phyloP scores from a whole-genome alignment of 2,797 vertebrate species.

The Melanotaenia nigrans region DNA sequence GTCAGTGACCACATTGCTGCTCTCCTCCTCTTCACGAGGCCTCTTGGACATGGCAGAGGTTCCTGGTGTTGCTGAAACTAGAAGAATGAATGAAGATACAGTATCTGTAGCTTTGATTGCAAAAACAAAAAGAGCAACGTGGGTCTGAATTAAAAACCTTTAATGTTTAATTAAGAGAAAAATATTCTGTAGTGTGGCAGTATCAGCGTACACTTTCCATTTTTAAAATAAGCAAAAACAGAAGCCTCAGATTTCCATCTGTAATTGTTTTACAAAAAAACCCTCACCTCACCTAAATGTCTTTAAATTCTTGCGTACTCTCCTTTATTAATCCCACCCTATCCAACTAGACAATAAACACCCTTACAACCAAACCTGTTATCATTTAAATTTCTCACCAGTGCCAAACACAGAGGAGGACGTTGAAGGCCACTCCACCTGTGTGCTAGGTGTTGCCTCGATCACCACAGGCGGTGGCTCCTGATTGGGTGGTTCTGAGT shows the following conservation, averaged over 20 bases:
- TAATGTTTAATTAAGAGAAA: background rate
- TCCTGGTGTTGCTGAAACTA: conserved; percentile 92
- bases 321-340: too few relatives aligned
- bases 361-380: background rate
- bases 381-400: conserved; percentile 76
- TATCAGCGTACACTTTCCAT: background rate
- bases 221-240: background rate
- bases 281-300: too few relatives aligned
- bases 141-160: background rate
- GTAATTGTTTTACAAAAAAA: background rate
- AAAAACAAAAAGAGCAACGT: background rate
- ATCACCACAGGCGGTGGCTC: conserved; percentile 86
- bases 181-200: background rate
- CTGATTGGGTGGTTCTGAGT: conserved; percentile 88
- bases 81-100: conserved; percentile 13
- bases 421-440: conserved; percentile 93
- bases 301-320: background rate
- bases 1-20: conserved; percentile 78
- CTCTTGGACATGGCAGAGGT: conserved; percentile 91
- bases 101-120: background rate
- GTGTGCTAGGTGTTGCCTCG: conserved; percentile 90
- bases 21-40: conserved; percentile 94
- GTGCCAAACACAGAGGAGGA: conserved; percentile 93
- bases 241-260: background rate
- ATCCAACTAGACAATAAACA: background rate